Evolutionary conservation across 35 echinoderm and acorn worm genomes (phyloP), one percentile per base, ranked within the genome.

Genomic region (Heliocidaris erythrogramma): DNA sequence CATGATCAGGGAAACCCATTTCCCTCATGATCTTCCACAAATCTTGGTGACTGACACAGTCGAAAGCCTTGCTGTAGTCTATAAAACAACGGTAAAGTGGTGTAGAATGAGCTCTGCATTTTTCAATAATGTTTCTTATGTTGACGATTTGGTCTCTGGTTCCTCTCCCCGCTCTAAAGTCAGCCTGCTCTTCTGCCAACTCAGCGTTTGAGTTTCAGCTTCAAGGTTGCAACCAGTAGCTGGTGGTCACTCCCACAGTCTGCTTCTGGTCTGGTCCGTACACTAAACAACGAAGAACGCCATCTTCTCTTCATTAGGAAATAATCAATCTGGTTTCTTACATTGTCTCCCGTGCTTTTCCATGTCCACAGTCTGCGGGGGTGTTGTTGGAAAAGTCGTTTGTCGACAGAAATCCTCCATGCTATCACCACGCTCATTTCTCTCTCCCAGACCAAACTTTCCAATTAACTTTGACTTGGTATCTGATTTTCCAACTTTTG

Each of bases 301-400:
- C 71, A 96, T 90, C 94, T 5, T 29, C 32, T 59, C n/a, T 60
- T 61, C 6, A 97, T 86, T 30, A 95, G 30, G 78, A 97, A 95
- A 60, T 95, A 97, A 48, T 97, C 94, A 56, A 95, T 97, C 60
- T 97, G 96, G 85, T 97, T 97, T 56, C 94, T 89, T 10, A 27
- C 31, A 5, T 91, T 88, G 30, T 94, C 85, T 11, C 32, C 93
- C 8, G 94, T 91, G 60, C 27, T 84, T 30, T 30, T 97, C 96
- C 96, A 97, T 59, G 94, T 95, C 2, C 30, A 95, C 0, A 94
- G 92, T 59, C 56, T 52, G 16, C 92, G 42, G 30, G 91, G 94
- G 48, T 97, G 96, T 27, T 95, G 94, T 47, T 95, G 78, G 47
- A 97, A 95, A n/a, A 95, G 24, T 31, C 90, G 95, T 32, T 60